Evolutionary conservation across 1,140 invertebrate species (phyloP).

Genomic region (Melanaphis sacchari): DNA sequence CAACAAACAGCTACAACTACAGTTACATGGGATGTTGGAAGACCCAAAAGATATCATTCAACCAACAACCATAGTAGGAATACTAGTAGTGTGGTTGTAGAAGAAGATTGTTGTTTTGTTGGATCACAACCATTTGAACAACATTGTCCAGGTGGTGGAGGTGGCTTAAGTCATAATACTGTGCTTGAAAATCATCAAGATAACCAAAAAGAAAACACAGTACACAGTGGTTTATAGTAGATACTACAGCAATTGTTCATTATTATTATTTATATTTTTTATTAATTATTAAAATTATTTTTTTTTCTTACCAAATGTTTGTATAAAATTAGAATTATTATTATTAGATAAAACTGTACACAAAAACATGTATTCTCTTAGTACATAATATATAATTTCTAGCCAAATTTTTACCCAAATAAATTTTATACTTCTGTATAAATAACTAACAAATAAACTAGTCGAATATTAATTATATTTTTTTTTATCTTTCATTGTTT

Average conservation of each 20-base stretch:
- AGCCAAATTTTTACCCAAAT: constrained; percentile 23
- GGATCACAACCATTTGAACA: constrained; percentile 52
- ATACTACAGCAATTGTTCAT: neutral
- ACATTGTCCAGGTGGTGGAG: constrained; percentile 34
- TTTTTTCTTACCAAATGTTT: constrained; percentile 8
- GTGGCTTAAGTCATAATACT: constrained; percentile 17
- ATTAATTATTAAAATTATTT: neutral
- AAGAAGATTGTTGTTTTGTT: constrained; percentile 49
- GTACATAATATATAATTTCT: neutral
- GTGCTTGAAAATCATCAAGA: constrained; percentile 22
- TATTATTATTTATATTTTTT: constrained; percentile 28
- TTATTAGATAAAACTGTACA: neutral
- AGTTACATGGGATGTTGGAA: constrained; percentile 10
- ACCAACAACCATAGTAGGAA: neutral
- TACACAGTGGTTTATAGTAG: neutral
- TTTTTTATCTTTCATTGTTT: constrained; percentile 29
- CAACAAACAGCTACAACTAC: neutral
- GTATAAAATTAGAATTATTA: constrained; percentile 20
- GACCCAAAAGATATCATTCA: constrained; percentile 30
- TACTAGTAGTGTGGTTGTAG: neutral
- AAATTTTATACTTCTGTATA: neutral
- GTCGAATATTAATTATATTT: neutral
- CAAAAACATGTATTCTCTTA: neutral
- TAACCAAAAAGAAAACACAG: constrained; percentile 20
- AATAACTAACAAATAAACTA: constrained; percentile 28